A percentile compares a stretch with the other conserved stretches of the same genome.
phyloP scores from a whole-genome alignment of 2,113 vertebrate species.

The Burhinus oedicnemus region DNA sequence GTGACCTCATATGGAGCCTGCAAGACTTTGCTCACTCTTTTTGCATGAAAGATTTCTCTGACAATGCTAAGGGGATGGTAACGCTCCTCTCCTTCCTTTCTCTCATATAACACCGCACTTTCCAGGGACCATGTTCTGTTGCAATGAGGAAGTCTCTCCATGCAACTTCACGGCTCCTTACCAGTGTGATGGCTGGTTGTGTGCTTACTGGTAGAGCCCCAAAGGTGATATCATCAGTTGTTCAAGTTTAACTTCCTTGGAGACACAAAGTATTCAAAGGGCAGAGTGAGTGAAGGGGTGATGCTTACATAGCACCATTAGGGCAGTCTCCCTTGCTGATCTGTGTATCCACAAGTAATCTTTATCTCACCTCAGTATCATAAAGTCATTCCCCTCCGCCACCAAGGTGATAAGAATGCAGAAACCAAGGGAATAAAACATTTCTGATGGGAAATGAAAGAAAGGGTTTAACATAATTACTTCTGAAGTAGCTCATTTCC shows the following conservation, averaged over 20 bases:
- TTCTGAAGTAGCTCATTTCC: background rate
- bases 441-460: background rate
- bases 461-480: background rate
- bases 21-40: background rate
- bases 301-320: background rate
- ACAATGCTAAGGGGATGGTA: too few species aligned
- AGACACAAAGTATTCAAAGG: background rate
- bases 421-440: background rate
- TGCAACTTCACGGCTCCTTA: background rate
- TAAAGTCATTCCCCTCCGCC: background rate
- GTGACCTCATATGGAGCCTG: background rate
- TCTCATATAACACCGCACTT: background rate
- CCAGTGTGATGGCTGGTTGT: background rate
- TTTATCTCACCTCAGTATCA: background rate
- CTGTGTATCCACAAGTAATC: background rate
- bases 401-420: background rate
- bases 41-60: background rate
- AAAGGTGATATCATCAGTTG: background rate
- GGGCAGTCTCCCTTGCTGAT: background rate
- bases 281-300: background rate
- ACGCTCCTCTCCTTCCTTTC: background rate
- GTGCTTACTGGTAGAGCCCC: background rate
- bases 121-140: background rate
- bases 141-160: background rate
- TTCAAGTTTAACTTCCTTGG: background rate